Percentiles rank a stretch among this genome's conserved stretches.
Conservation (phyloP, 2,797 vertebrate species). For the Spinibarbus caldwelli region DNA sequence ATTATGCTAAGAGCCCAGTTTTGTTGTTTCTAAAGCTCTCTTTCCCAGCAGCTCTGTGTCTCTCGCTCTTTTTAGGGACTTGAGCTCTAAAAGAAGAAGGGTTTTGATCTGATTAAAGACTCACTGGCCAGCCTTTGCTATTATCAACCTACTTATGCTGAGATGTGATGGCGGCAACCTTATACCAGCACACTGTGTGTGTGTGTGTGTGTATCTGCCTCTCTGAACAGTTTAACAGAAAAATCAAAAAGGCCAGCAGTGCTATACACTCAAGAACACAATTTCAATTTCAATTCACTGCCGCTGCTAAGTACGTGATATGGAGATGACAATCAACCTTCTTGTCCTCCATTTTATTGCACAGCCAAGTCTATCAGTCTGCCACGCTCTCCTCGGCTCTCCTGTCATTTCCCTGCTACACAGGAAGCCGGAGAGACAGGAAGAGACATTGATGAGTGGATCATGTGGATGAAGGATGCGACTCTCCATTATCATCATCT, state of each 20-base stretch:
- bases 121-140: constrained; percentile 71
- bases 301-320: constrained; percentile 72
- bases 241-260: constrained; percentile 74
- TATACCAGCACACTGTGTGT: constrained; percentile 64
- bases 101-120: constrained; percentile 60
- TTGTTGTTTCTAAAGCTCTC: constrained; percentile 50
- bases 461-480: constrained; percentile 33
- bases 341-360: constrained; percentile 30
- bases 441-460: constrained; percentile 37
- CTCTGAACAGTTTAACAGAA: constrained; percentile 68
- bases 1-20: constrained; percentile 72
- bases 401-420: constrained; percentile 30
- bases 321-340: constrained; percentile 77
- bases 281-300: constrained; percentile 81
- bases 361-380: constrained; percentile 1
- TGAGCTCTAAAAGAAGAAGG: not conserved
- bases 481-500: constrained; percentile 70
- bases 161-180: constrained; percentile 63
- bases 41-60: constrained; percentile 36
- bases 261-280: constrained; percentile 74
- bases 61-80: constrained; percentile 29
- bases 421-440: constrained; percentile 27
- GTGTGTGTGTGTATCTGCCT: constrained; percentile 40
- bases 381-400: constrained; percentile 2
- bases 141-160: constrained; percentile 66